Evolutionary conservation across 1,140 invertebrate genomes (phyloP).

Genomic region (Kradibia gibbosae): DNA sequence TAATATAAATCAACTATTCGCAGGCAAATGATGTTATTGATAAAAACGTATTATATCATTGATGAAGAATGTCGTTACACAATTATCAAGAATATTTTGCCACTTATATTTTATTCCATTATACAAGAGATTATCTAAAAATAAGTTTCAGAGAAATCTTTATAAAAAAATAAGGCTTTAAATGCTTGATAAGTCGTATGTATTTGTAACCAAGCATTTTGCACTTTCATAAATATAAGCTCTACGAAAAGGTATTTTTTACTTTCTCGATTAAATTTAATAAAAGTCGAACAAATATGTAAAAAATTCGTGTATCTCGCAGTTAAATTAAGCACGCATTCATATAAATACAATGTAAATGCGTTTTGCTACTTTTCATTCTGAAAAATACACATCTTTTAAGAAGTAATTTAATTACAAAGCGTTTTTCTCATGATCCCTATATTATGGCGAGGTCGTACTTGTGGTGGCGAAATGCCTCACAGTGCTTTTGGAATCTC

Average conservation of each 20-base stretch:
- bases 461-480: background rate
- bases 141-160: slow-evolving; percentile 16
- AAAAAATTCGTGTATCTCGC: background rate
- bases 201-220: background rate
- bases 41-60: background rate
- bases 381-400: background rate
- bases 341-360: background rate
- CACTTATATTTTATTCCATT: background rate
- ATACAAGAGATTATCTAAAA: slow-evolving; percentile 33
- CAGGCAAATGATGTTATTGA: background rate
- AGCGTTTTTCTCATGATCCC: background rate
- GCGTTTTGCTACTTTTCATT: background rate
- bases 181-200: slow-evolving; percentile 1
- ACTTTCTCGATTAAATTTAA: background rate
- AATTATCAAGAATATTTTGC: background rate
- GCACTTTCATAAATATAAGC: background rate
- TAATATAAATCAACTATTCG: background rate
- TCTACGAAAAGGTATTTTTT: background rate
- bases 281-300: background rate
- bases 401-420: background rate
- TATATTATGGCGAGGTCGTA: background rate
- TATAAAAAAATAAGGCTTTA: background rate
- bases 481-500: background rate
- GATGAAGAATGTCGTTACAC: background rate
- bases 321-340: background rate